Conservation (phyloP, 2,113 vertebrate species). For the Siniperca knerii region DNA sequence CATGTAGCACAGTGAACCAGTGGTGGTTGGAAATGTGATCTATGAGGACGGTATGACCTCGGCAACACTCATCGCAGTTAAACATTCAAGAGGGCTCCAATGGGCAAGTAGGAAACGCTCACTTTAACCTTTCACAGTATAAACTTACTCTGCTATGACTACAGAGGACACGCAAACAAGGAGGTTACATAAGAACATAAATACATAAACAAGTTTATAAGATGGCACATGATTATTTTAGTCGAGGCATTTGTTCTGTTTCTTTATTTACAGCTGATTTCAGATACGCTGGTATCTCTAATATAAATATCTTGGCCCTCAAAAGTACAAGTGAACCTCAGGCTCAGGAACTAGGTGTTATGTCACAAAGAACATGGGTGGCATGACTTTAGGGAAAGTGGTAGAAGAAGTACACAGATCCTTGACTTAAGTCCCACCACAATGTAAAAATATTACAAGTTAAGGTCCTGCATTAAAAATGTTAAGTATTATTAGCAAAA, state of each 20-base stretch:
- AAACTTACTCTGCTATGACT: constrained; percentile 74
- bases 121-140: constrained; percentile 63
- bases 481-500: background rate
- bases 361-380: background rate
- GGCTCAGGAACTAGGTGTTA: background rate
- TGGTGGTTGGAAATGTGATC: constrained; percentile 74
- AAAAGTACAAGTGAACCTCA: constrained; percentile 1
- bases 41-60: constrained; percentile 74
- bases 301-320: constrained; percentile 16
- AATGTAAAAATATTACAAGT: background rate
- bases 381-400: background rate
- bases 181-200: constrained; percentile 33
- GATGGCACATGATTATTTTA: constrained; percentile 53
- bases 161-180: constrained; percentile 62
- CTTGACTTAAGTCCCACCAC: background rate
- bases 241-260: constrained; percentile 20
- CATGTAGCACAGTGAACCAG: constrained; percentile 43
- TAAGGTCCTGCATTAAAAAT: background rate
- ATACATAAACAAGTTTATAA: constrained; percentile 54
- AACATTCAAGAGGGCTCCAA: constrained; percentile 60
- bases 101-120: constrained; percentile 64
- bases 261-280: constrained; percentile 43
- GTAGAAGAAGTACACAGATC: background rate
- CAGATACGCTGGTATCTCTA: background rate
- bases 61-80: constrained; percentile 59